Conservation (phyloP, 2,113 vertebrate species). For the Oplegnathus fasciatus region DNA sequence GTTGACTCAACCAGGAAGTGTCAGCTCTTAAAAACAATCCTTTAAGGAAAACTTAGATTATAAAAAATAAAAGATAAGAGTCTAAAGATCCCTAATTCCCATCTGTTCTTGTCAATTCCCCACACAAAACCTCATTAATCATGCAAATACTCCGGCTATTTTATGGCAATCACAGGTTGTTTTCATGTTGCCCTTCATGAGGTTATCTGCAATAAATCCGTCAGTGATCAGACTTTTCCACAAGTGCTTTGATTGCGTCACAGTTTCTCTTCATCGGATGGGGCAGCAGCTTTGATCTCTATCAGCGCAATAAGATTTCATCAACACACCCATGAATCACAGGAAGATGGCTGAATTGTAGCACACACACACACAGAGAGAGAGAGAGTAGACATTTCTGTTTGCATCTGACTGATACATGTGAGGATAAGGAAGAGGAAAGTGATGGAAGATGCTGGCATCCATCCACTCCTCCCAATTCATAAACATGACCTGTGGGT, state of each 20-base stretch:
- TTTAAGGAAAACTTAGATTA: not conserved
- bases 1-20: slow-evolving; percentile 15
- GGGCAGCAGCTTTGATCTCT: slow-evolving; percentile 71
- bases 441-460: slow-evolving; percentile 70
- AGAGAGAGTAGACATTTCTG: slow-evolving; percentile 16
- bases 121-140: slow-evolving; percentile 57
- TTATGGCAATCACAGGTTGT: slow-evolving; percentile 26
- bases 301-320: slow-evolving; percentile 57
- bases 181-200: not conserved
- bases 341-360: not conserved
- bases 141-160: slow-evolving; percentile 47
- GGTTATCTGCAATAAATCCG: slow-evolving; percentile 52
- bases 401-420: slow-evolving; percentile 43
- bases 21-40: not conserved
- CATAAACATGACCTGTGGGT: slow-evolving; percentile 88
- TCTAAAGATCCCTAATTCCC: not conserved
- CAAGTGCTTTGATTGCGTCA: slow-evolving; percentile 75
- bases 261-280: slow-evolving; percentile 50
- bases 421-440: slow-evolving; percentile 65
- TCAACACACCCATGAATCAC: slow-evolving; percentile 66
- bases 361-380: slow-evolving; percentile 21
- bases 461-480: slow-evolving; percentile 83
- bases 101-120: not conserved
- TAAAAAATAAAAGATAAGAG: slow-evolving; percentile 9
- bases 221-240: slow-evolving; percentile 59